phyloP scores from a whole-genome alignment of 1,140 invertebrate genomes.

The Achatina immaculata region DNA sequence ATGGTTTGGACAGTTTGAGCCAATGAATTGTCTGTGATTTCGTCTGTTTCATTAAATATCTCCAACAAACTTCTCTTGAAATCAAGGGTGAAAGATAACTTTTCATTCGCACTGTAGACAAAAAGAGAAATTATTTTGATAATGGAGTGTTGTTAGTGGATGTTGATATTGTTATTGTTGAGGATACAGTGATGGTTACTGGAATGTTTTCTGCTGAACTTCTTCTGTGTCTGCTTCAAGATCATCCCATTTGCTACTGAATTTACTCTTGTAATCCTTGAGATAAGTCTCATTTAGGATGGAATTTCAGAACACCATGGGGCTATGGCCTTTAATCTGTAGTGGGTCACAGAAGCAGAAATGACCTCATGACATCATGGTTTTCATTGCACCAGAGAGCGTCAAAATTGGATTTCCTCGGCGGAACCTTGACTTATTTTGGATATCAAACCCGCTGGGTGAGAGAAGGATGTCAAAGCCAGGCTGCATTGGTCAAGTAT shows the following conservation, averaged over 20 bases:
- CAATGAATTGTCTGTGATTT: neutral
- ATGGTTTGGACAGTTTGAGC: slow-evolving; percentile 6
- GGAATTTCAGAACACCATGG: neutral
- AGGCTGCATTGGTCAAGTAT: too few relatives aligned
- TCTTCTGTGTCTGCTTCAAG: neutral
- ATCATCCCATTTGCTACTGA: too few relatives aligned
- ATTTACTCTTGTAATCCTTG: too few relatives aligned
- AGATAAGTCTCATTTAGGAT: too few relatives aligned
- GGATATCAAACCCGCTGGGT: too few relatives aligned
- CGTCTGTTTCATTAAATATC: neutral
- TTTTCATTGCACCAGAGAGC: too few relatives aligned
- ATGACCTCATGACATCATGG: neutral
- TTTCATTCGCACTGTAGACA: slow-evolving; percentile 1
- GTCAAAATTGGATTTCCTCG: too few relatives aligned
- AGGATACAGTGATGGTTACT: neutral
- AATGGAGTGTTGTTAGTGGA: neutral
- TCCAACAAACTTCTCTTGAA: neutral
- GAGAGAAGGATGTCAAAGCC: too few relatives aligned
- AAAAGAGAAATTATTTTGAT: neutral
- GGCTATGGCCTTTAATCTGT: neutral
- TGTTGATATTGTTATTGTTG: neutral
- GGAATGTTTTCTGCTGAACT: neutral
- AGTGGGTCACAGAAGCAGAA: neutral
- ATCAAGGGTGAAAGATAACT: slow-evolving; percentile 1
- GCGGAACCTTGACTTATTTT: too few relatives aligned